Evolutionary conservation across 2,888 invertebrate species (phyloP), one percentile per base, ranked within the genome.

Genomic region (Folsomia manolachei): DNA sequence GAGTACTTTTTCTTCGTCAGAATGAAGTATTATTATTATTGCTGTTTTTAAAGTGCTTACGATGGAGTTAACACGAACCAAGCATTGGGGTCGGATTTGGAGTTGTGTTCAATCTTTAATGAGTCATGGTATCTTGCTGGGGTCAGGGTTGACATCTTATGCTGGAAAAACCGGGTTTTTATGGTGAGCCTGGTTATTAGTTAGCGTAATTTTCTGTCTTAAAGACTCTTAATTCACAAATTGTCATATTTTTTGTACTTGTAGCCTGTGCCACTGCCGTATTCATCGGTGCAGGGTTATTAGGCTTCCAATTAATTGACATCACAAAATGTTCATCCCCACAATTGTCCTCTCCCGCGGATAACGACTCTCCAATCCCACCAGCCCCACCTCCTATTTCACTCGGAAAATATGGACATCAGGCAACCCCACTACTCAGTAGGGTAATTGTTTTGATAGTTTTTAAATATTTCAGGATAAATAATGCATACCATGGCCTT

Each of bases 1-100:
- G n/a, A n/a, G n/a, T n/a, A n/a, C n/a, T n/a, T n/a, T n/a, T n/a
- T n/a, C n/a, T n/a, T n/a, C n/a, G n/a, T n/a, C n/a, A n/a, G n/a
- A n/a, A n/a, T n/a, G n/a, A n/a, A n/a, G n/a, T n/a, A n/a, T n/a
- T n/a, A n/a, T n/a, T n/a, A n/a, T n/a, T n/a, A n/a, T n/a, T n/a
- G n/a, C n/a, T n/a, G n/a, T n/a, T n/a, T n/a, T n/a, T n/a, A n/a
- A n/a, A 67, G 77, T 79, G 51, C 76, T 80, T 7, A 75, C 78
- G 51, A 80, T 80, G 80, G 80, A 80, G 51, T 68, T 78, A 68
- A 80, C 80, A 24, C 69, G 80, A 18, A 79, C 78, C 18, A 79
- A 79, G 74, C 78, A 80, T 70, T 80, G 80, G 80, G 73, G 75
- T 51, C 72, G 78, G 18, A 75, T 80, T 21, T 80, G 80, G 80